Evolutionary conservation across 2,797 vertebrate species (phyloP).

Genomic region (Sandelia bainsii): DNA sequence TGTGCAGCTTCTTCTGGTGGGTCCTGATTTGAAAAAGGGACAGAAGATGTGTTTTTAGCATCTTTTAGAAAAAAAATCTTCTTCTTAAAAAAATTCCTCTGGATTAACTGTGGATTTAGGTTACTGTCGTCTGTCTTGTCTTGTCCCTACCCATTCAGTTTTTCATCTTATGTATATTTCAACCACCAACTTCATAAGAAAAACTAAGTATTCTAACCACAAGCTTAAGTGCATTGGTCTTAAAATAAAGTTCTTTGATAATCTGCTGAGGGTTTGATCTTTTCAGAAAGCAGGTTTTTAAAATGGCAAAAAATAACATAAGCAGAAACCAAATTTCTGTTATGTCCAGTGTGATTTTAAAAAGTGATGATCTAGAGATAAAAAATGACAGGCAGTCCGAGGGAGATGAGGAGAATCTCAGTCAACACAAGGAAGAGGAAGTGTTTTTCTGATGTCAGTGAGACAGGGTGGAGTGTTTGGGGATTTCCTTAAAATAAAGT

Average conservation of each 20-base stretch:
- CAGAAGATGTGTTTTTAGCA: background rate
- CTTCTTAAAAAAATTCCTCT: no score
- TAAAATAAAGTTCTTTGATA: no score
- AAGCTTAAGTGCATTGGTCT: no score
- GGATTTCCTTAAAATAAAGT: conserved; percentile 23
- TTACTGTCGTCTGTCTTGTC: no score
- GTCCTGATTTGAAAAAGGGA: background rate
- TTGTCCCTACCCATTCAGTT: no score
- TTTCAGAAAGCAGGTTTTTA: no score
- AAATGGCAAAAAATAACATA: no score
- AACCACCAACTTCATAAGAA: no score
- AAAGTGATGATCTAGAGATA: background rate
- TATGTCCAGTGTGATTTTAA: background rate
- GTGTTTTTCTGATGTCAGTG: background rate
- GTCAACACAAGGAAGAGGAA: background rate
- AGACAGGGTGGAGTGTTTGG: conserved; percentile 30
- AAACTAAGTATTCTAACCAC: no score
- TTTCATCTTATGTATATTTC: no score
- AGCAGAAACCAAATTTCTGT: background rate
- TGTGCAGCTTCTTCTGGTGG: background rate
- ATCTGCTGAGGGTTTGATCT: no score
- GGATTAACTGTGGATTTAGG: no score
- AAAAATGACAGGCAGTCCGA: background rate
- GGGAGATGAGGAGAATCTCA: conserved; percentile 1
- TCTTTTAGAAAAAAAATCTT: background rate